These are phyloP conservation scores for Enteromius trimaculatus DNA, from an alignment of 2,797 vertebrate genomes.

Conservation along the genomic window DNA sequence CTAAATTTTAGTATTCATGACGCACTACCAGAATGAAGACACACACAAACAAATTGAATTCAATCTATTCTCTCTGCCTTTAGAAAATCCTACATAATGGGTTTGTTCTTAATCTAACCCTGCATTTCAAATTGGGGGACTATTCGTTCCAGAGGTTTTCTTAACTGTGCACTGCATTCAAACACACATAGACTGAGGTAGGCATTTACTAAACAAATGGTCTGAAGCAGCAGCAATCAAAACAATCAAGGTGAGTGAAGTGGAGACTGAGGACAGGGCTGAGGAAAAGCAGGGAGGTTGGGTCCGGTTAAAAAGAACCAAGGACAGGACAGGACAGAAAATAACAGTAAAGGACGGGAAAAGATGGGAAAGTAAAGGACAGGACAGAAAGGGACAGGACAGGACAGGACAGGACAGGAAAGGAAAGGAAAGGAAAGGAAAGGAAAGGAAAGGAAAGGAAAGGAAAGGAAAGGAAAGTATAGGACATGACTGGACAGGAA, in stretches of 20 bases:
- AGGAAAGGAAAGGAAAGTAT: too few relatives aligned
- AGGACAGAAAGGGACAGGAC: too few relatives aligned
- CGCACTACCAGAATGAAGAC: slow-evolving; percentile 19
- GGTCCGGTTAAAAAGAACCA: background rate
- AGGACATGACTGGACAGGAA: too few relatives aligned
- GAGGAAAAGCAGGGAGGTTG: background rate
- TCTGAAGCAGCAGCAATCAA: slow-evolving; percentile 12
- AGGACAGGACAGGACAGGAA: too few relatives aligned
- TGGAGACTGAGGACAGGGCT: background rate
- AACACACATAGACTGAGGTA: background rate
- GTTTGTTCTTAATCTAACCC: slow-evolving; percentile 42
- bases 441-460: too few relatives aligned
- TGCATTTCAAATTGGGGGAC: slow-evolving; percentile 30
- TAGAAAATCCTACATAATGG: slow-evolving; percentile 41
- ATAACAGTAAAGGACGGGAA: background rate
- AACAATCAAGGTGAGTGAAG: background rate
- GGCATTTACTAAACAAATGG: background rate
- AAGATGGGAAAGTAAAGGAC: background rate
- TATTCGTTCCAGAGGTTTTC: background rate
- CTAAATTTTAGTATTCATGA: slow-evolving; percentile 44
- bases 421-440: too few relatives aligned
- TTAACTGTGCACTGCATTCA: slow-evolving; percentile 8
- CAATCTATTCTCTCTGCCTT: slow-evolving; percentile 33
- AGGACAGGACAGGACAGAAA: background rate
- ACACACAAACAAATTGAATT: slow-evolving; percentile 35